phyloP scores from a whole-genome alignment of 1,140 invertebrate species.

The Conus ventricosus region DNA sequence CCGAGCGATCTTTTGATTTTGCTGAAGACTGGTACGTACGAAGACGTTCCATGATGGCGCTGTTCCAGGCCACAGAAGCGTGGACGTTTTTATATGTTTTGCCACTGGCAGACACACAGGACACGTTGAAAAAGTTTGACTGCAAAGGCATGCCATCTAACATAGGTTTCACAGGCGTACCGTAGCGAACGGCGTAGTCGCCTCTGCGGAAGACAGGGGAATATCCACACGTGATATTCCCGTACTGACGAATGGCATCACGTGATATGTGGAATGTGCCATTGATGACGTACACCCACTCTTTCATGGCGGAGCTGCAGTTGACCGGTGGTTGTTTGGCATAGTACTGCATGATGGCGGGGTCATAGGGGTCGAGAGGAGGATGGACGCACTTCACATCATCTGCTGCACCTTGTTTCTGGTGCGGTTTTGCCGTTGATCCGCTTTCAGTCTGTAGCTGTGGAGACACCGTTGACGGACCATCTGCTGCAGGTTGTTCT shows the following conservation, averaged over 20 bases:
- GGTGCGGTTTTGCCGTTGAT: too few relatives aligned
- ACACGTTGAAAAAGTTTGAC: background rate
- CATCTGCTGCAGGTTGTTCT: too few relatives aligned
- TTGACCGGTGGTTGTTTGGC: conserved; percentile 70
- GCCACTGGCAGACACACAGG: background rate
- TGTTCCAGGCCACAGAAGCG: background rate
- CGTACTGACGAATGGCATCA: background rate
- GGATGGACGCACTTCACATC: too few relatives aligned
- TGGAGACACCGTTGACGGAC: too few relatives aligned
- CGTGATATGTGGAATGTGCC: conserved; percentile 70
- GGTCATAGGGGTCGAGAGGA: too few relatives aligned
- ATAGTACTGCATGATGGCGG: too few relatives aligned
- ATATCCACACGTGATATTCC: background rate
- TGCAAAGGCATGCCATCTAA: background rate
- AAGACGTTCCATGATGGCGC: background rate
- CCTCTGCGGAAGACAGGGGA: background rate
- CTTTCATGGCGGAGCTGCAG: background rate
- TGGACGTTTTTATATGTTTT: background rate
- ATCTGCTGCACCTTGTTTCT: too few relatives aligned
- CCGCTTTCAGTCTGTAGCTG: too few relatives aligned
- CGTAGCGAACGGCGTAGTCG: background rate
- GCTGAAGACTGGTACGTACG: too few relatives aligned
- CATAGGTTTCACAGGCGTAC: background rate
- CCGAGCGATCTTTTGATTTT: too few relatives aligned
- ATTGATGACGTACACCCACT: background rate